phyloP scores from a whole-genome alignment of 2,113 vertebrate species.

The Micronisus gabar region DNA sequence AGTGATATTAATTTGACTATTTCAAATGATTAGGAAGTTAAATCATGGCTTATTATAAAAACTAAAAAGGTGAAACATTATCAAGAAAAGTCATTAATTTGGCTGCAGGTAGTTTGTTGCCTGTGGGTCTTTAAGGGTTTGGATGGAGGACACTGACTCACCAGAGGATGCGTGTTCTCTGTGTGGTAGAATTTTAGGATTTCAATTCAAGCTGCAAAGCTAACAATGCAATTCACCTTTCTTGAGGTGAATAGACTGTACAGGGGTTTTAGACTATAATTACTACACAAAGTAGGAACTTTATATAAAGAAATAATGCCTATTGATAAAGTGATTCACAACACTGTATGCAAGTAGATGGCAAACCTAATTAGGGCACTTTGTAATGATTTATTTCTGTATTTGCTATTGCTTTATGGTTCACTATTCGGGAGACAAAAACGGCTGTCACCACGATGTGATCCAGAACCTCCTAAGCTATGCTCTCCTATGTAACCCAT shows the following conservation, averaged over 20 bases:
- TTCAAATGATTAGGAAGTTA: not conserved
- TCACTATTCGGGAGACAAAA: not conserved
- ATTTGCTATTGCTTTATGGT: not conserved
- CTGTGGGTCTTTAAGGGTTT: not conserved
- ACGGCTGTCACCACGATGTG: not conserved
- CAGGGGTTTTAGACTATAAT: not conserved
- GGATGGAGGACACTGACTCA: not conserved
- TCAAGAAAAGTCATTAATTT: not conserved
- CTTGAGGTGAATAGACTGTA: not conserved
- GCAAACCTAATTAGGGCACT: not conserved
- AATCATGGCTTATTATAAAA: not conserved
- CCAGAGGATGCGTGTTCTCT: not conserved
- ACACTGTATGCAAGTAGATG: not conserved
- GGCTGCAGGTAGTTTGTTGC: not conserved
- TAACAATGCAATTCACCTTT: not conserved
- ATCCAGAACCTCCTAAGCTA: not conserved
- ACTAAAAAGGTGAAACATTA: not conserved
- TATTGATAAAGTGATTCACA: not conserved
- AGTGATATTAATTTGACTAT: not conserved
- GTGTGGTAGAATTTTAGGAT: not conserved
- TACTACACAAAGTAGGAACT: not conserved
- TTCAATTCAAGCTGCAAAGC: not conserved
- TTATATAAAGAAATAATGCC: not conserved
- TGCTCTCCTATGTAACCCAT: not conserved
- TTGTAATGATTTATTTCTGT: not conserved